Conservation (phyloP, 2,888 invertebrate species). For the Cinara cedri region DNA sequence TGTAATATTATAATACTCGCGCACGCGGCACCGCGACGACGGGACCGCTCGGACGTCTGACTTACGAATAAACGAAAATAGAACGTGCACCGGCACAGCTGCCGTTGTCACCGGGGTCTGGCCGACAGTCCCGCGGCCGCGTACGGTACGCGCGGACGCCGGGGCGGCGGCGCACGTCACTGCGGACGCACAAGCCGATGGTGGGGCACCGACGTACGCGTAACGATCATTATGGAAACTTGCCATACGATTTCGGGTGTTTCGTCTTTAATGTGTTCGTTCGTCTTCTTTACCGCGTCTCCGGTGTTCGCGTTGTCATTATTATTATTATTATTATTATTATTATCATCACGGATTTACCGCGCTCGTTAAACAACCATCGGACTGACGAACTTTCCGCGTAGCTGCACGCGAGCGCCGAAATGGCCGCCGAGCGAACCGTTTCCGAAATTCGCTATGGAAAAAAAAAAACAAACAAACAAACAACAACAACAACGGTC, state of each 20-base stretch:
- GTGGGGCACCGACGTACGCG: background rate
- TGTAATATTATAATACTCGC: too few species aligned
- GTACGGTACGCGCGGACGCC: background rate
- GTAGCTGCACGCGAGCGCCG: too few species aligned
- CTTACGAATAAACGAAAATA: slow-evolving; percentile 39
- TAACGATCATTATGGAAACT: background rate
- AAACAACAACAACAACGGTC: too few species aligned
- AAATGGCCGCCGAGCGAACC: too few species aligned
- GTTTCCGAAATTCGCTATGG: too few species aligned
- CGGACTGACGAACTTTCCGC: too few species aligned
- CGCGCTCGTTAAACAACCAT: background rate
- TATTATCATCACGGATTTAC: background rate
- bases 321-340: background rate
- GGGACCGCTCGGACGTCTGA: background rate
- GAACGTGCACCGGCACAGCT: slow-evolving; percentile 24
- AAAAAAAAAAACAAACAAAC: too few species aligned
- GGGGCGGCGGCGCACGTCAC: background rate
- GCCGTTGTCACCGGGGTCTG: background rate
- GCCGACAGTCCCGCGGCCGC: background rate
- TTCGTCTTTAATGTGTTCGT: background rate
- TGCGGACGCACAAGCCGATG: background rate
- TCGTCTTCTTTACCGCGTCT: background rate
- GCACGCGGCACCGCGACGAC: background rate
- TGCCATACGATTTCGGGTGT: slow-evolving; percentile 5
- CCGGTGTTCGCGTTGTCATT: too few species aligned